phyloP scores from a whole-genome alignment of 2,797 vertebrate genomes.

The Brotogeris chrysoptera region DNA sequence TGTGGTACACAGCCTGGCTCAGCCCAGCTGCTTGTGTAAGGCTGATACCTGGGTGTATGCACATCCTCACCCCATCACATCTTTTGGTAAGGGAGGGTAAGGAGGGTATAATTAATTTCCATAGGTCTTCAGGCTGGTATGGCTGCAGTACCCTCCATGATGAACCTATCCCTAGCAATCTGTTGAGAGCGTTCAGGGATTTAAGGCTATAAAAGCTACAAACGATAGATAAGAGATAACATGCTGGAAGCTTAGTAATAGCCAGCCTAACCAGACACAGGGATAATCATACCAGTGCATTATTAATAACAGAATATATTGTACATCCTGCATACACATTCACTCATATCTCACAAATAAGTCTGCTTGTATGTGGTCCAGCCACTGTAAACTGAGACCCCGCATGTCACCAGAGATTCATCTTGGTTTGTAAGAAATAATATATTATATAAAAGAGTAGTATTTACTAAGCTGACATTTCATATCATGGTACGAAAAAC shows the following conservation, averaged over 20 bases:
- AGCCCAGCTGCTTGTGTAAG: neutral
- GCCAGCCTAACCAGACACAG: neutral
- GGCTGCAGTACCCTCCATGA: neutral
- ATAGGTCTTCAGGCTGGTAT: neutral
- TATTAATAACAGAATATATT: neutral
- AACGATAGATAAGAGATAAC: neutral
- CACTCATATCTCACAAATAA: neutral
- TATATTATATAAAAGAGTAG: neutral
- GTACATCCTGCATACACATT: neutral
- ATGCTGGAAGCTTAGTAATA: neutral
- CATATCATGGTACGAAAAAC: neutral
- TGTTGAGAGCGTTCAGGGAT: neutral
- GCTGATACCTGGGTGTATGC: neutral
- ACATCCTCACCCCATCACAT: neutral
- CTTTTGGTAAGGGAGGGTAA: rapidly evolving
- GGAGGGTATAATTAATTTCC: neutral
- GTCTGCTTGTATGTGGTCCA: rapidly evolving
- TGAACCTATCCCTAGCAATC: neutral
- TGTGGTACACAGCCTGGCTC: neutral
- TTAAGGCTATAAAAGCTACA: neutral
- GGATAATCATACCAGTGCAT: neutral
- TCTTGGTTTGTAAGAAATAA: neutral
- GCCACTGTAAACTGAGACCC: neutral
- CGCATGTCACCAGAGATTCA: neutral
- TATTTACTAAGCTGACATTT: neutral